Evolutionary conservation across 2,113 vertebrate species (phyloP).

Genomic region (Trachemys scripta): DNA sequence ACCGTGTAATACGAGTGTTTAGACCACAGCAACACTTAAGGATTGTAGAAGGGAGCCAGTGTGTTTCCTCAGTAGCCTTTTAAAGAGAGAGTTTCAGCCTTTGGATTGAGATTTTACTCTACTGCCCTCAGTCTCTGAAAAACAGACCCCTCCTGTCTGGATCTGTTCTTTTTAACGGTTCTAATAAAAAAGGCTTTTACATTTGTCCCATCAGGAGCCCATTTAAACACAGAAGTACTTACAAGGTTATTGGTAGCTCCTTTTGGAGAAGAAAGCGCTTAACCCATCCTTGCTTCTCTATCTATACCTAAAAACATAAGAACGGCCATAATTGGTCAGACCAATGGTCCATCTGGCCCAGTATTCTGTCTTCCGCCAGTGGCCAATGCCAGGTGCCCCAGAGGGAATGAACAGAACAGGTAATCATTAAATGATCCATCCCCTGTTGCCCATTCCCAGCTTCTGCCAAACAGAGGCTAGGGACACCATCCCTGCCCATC

Average conservation of each 20-base stretch:
- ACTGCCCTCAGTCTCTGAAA: not conserved
- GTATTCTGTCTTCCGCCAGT: too few relatives aligned
- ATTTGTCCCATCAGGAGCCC: slow-evolving; percentile 51
- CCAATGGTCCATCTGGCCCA: too few relatives aligned
- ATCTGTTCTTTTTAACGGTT: slow-evolving; percentile 66
- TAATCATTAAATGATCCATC: not conserved
- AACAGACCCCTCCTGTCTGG: slow-evolving; percentile 46
- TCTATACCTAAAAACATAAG: not conserved
- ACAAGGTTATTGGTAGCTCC: slow-evolving; percentile 67
- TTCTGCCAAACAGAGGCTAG: too few relatives aligned
- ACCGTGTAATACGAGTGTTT: not conserved
- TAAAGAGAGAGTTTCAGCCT: slow-evolving; percentile 1
- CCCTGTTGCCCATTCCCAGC: not conserved
- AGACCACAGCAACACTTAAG: not conserved
- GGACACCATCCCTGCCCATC: too few relatives aligned
- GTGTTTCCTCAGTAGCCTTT: slow-evolving; percentile 1
- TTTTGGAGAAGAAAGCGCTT: slow-evolving; percentile 36
- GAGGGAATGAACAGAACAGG: too few relatives aligned
- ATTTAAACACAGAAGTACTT: slow-evolving; percentile 58
- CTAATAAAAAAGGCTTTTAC: slow-evolving; percentile 40
- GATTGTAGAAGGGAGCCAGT: not conserved
- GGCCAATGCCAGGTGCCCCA: too few relatives aligned
- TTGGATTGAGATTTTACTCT: slow-evolving; percentile 35
- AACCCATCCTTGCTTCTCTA: not conserved
- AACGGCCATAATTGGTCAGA: too few relatives aligned